phyloP scores from a whole-genome alignment of 2,888 invertebrate species.

The Macrophya alboannulata region DNA sequence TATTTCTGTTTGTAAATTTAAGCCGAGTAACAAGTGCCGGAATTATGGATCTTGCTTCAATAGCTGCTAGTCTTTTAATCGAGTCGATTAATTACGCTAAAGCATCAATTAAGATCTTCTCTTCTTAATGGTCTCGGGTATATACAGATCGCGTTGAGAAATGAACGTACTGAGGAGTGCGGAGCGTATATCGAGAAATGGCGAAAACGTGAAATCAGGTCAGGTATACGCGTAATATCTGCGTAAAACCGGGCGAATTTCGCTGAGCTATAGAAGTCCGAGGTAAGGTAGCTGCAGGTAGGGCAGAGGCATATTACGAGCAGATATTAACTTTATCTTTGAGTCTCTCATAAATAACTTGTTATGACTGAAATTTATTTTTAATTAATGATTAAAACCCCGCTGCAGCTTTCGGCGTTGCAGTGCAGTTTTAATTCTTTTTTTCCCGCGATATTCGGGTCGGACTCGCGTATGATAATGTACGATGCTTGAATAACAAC shows the following conservation, averaged over 20 bases:
- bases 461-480: neutral
- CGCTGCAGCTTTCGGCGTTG: neutral
- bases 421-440: neutral
- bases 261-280: neutral
- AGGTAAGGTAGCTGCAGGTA: neutral
- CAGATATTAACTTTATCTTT: slow-evolving; percentile 28
- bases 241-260: neutral
- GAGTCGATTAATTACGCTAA: slow-evolving; percentile 47
- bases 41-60: slow-evolving; percentile 2
- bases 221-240: neutral
- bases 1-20: neutral
- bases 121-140: slow-evolving; percentile 21
- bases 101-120: slow-evolving; percentile 49
- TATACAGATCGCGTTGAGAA: neutral
- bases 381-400: slow-evolving; percentile 43
- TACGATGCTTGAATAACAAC: slow-evolving; percentile 16
- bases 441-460: slow-evolving; percentile 36
- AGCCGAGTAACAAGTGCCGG: slow-evolving; percentile 41
- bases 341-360: slow-evolving; percentile 36
- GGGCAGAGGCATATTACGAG: neutral
- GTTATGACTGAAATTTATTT: slow-evolving; percentile 53
- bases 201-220: slow-evolving; percentile 47
- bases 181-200: neutral
- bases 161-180: neutral
- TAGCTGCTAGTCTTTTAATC: slow-evolving; percentile 12